Percentiles rank a stretch among this genome's conserved stretches.
Conservation (phyloP, 2,113 vertebrate species). For the Marcusenius ussheri region DNA sequence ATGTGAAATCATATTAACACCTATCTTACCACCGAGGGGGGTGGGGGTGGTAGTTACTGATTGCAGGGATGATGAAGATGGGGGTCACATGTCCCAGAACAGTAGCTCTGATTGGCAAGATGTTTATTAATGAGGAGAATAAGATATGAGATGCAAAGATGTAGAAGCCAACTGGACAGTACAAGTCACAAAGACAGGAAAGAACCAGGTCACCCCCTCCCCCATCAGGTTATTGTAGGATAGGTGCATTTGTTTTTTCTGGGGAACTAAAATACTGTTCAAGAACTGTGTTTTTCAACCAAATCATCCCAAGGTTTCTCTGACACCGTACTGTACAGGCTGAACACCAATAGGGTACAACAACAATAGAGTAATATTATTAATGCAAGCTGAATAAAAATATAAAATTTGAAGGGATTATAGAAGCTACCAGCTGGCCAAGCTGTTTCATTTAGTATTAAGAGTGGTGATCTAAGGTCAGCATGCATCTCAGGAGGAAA, state of each 20-base stretch:
- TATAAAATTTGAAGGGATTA: background rate
- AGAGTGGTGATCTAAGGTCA: background rate
- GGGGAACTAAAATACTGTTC: background rate
- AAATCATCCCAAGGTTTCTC: background rate
- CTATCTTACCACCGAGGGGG: background rate
- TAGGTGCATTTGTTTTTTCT: background rate
- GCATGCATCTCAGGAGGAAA: background rate
- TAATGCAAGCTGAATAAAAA: background rate
- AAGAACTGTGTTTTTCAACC: background rate
- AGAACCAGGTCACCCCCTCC: background rate
- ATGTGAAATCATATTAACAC: background rate
- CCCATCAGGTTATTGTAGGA: background rate
- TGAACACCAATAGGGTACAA: background rate
- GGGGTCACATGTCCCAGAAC: background rate
- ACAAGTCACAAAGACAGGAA: background rate
- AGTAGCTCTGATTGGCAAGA: background rate
- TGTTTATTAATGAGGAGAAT: background rate
- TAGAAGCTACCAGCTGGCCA: background rate
- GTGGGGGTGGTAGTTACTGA: background rate
- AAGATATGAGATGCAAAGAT: background rate
- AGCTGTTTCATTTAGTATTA: background rate
- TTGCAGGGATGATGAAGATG: background rate
- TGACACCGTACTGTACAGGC: background rate
- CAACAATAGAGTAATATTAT: background rate
- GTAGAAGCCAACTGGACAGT: background rate